Evolutionary conservation across 2,797 vertebrate species (phyloP).

Genomic region (Sebastes itinus): DNA sequence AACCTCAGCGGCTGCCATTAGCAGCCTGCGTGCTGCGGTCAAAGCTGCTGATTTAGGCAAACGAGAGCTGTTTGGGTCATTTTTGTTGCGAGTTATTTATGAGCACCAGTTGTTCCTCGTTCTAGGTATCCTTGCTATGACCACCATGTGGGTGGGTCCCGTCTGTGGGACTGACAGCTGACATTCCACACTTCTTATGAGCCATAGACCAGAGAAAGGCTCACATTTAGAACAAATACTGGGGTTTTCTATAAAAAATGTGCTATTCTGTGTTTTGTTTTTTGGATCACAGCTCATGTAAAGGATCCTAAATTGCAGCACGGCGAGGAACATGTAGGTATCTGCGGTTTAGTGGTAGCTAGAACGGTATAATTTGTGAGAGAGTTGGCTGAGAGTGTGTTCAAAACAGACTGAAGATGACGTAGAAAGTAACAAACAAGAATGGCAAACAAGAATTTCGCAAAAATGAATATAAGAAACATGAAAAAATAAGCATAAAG

Average conservation of each 20-base stretch:
- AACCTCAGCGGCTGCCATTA: constrained; percentile 52
- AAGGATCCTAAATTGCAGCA: constrained; percentile 28
- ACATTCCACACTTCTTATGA: constrained; percentile 72
- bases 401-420: constrained; percentile 29
- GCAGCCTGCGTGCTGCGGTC: constrained; percentile 5
- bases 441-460: neutral
- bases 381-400: neutral
- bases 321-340: constrained; percentile 20
- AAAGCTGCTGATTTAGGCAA: constrained; percentile 35
- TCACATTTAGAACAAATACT: constrained; percentile 65
- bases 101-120: constrained; percentile 67
- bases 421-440: neutral
- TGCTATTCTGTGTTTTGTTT: constrained; percentile 17
- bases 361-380: constrained; percentile 14
- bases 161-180: constrained; percentile 73
- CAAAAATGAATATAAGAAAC: neutral
- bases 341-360: constrained; percentile 20
- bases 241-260: constrained; percentile 35
- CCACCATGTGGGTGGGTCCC: constrained; percentile 73
- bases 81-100: constrained; percentile 67
- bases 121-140: constrained; percentile 63
- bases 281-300: constrained; percentile 25
- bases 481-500: neutral
- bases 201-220: constrained; percentile 38
- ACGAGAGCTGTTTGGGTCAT: constrained; percentile 56